phyloP scores from a whole-genome alignment of 53 echinoderm and acorn worm species.

The Astropecten irregularis region DNA sequence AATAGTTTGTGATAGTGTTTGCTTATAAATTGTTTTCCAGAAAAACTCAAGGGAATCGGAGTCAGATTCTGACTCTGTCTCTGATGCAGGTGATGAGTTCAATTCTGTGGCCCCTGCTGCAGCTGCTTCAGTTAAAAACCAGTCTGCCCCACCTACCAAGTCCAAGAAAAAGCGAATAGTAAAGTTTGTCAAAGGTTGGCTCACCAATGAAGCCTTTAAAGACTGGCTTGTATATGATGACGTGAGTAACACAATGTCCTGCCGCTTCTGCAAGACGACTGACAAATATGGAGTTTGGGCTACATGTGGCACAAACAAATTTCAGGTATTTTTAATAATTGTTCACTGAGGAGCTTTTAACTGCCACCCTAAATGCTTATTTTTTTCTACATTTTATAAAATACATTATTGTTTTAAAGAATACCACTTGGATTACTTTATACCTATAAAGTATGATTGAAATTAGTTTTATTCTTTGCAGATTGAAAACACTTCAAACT shows the following conservation, averaged over 20 bases:
- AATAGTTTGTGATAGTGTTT: too few species aligned
- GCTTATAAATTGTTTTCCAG: too few species aligned
- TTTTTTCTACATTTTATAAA: too few species aligned
- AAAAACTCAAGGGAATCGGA: too few species aligned
- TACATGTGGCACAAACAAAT: constrained; percentile 13
- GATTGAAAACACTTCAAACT: constrained; percentile 34
- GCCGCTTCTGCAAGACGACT: constrained; percentile 4
- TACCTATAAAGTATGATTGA: too few species aligned
- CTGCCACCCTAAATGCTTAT: background rate
- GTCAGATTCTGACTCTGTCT: too few species aligned
- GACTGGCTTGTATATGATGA: background rate
- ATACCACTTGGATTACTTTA: background rate
- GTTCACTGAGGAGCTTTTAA: background rate
- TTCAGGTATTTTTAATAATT: too few species aligned
- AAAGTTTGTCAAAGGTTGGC: constrained; percentile 30
- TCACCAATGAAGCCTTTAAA: background rate
- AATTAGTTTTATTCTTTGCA: background rate
- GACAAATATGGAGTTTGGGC: constrained; percentile 29
- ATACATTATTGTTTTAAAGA: background rate
- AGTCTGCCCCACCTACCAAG: background rate
- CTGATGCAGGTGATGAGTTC: too few species aligned
- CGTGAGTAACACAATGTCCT: background rate
- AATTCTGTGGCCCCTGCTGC: background rate
- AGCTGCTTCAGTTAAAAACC: background rate
- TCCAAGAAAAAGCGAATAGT: background rate